Evolutionary conservation across 1,140 invertebrate genomes (phyloP), one percentile per base, ranked within the genome.

Genomic region (Drosophila nannoptera): DNA sequence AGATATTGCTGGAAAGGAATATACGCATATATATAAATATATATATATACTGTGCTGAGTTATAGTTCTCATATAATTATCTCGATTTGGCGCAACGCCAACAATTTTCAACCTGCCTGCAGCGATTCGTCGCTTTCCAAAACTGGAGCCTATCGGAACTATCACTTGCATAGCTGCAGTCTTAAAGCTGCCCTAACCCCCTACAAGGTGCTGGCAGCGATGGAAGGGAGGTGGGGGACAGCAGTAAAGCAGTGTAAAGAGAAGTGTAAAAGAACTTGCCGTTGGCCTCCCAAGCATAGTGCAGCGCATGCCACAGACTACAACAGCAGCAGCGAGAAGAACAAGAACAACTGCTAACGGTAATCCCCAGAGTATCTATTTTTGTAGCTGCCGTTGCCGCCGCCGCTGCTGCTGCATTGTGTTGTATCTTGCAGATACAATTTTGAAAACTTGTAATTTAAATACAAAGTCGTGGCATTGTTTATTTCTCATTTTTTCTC

Each of bases 391-490:
- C 63, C 38, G 40, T 55, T 22, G 22, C 22, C 22, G 22, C 22
- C 22, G 22, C 22, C 22, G 22, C 22, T 3, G 22, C 22, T 22
- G 55, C 49, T 50, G 74, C 70, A 71, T 67, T 58, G 50, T 62
- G 36, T 63, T 71, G 66, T 65, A 74, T 76, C 69, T 83, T 58
- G 60, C 69, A 77, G 66, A 73, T 80, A 80, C 70, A 73, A 76
- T 72, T 75, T 83, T 73, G 45, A 52, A 83, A 78, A 83, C 75
- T 78, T 82, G 77, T 78, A 82, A 82, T 84, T 84, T 84, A 84
- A 84, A 84, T 86, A 78, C 80, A 84, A 80, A 84, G 80, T 84
- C 81, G 67, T 55, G 63, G 77, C 80, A 84, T 84, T 84, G 80
- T 84, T 86, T 78, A 52, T 56, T 14, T 35, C 32, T 9, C 11